Evolutionary conservation across 2,113 vertebrate genomes (phyloP).

Genomic region (Paracanthobrama guichenoti): DNA sequence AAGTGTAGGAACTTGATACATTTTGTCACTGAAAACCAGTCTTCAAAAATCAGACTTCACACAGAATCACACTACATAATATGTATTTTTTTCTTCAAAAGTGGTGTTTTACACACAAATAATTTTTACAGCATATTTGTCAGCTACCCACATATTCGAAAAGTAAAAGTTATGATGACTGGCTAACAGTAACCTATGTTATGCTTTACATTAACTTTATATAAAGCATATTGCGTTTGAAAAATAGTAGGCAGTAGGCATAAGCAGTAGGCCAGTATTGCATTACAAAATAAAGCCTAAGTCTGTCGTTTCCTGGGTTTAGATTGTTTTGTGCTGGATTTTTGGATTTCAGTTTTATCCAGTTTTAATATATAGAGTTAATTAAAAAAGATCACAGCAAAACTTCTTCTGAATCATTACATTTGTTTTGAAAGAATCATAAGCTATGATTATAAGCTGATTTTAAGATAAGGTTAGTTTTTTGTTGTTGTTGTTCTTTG

Average conservation of each 20-base stretch:
- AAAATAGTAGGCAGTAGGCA: not conserved
- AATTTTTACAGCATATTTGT: too few species aligned
- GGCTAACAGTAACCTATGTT: not conserved
- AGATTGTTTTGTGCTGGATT: not conserved
- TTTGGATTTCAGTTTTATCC: not conserved
- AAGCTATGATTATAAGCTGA: not conserved
- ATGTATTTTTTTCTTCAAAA: too few species aligned
- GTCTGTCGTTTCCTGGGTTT: not conserved
- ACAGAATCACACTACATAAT: too few species aligned
- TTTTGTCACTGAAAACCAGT: too few species aligned
- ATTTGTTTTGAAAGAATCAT: not conserved
- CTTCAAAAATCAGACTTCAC: too few species aligned
- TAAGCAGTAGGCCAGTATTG: not conserved
- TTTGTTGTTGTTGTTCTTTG: too few species aligned
- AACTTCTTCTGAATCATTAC: not conserved
- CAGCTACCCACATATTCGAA: not conserved
- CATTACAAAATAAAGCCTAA: not conserved
- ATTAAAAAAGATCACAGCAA: not conserved
- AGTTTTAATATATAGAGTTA: not conserved
- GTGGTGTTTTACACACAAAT: too few species aligned
- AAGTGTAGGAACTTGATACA: too few species aligned
- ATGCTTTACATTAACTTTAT: not conserved
- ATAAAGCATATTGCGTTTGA: not conserved
- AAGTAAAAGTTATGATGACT: not conserved
- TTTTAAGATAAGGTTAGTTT: too few species aligned